A percentile compares a stretch with the other conserved stretches of the same genome.
Evolutionary conservation across 2,888 invertebrate species (phyloP).

Genomic region (Eupithecia exiguata): DNA sequence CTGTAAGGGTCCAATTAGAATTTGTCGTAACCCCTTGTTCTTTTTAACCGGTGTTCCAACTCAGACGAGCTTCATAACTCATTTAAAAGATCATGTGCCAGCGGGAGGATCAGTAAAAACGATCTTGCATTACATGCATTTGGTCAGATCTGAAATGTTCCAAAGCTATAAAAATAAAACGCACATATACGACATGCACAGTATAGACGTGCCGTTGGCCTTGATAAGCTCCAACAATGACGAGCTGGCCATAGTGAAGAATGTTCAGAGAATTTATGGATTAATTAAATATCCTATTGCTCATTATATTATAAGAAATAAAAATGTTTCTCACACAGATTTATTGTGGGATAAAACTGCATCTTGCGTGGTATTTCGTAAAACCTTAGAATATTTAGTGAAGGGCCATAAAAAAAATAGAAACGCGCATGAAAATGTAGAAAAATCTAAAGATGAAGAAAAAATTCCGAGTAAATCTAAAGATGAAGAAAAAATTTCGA

Average conservation of each 20-base stretch:
- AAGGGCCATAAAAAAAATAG: slow-evolving; percentile 36
- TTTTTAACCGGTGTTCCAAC: slow-evolving; percentile 62
- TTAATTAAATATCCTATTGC: slow-evolving; percentile 63
- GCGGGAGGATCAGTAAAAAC: slow-evolving; percentile 69
- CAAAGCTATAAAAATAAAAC: slow-evolving; percentile 55
- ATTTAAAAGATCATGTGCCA: slow-evolving; percentile 62
- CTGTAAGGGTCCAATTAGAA: slow-evolving; percentile 56
- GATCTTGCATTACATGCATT: slow-evolving; percentile 64
- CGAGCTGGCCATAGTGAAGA: slow-evolving; percentile 59
- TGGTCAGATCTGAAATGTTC: slow-evolving; percentile 62
- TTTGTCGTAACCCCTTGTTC: slow-evolving; percentile 66
- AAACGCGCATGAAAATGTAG: neutral
- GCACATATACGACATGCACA: slow-evolving; percentile 52
- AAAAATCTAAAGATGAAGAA: neutral
- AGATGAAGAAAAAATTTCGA: neutral
- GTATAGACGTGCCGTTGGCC: slow-evolving; percentile 61
- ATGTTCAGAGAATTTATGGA: slow-evolving; percentile 61
- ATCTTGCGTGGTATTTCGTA: slow-evolving; percentile 54
- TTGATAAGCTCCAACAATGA: slow-evolving; percentile 68
- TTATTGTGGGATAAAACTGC: slow-evolving; percentile 66
- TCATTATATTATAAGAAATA: slow-evolving; percentile 59
- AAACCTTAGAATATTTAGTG: slow-evolving; percentile 58
- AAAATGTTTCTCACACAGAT: slow-evolving; percentile 64
- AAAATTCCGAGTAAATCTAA: neutral
- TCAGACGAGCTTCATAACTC: slow-evolving; percentile 52